A percentile compares a stretch with the other conserved stretches of the same genome.
phyloP scores from a whole-genome alignment of 2,113 vertebrate genomes.

The Oncorhynchus clarkii region DNA sequence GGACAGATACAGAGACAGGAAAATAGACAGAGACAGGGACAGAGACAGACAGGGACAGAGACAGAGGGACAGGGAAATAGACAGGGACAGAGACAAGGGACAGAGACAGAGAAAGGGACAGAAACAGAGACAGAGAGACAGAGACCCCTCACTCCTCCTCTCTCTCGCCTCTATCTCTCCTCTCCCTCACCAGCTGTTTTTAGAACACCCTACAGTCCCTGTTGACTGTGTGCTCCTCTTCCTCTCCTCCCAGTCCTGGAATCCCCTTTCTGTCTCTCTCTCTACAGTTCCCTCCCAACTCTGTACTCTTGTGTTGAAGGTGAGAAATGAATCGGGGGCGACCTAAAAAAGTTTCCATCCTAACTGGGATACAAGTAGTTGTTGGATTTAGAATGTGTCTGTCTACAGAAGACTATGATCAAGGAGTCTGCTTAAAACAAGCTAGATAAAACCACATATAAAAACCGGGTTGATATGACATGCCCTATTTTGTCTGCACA shows the following conservation, averaged over 20 bases:
- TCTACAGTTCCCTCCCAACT: constrained; percentile 1
- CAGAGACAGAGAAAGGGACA: too few species aligned
- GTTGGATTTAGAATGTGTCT: constrained; percentile 11
- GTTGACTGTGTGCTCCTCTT: constrained; percentile 5
- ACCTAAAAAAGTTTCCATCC: constrained; percentile 45
- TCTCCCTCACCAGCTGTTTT: constrained; percentile 31
- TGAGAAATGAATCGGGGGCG: constrained; percentile 36
- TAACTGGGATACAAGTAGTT: constrained; percentile 41
- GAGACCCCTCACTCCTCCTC: too few species aligned
- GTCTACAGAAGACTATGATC: neutral
- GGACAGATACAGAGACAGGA: neutral
- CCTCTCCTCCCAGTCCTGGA: neutral
- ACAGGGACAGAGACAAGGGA: too few species aligned
- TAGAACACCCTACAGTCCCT: constrained; percentile 33
- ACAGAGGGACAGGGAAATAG: too few species aligned
- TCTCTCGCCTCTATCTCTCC: neutral
- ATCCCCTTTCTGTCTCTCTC: neutral
- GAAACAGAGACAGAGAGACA: too few species aligned
- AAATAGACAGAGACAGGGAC: neutral
- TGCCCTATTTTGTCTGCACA: neutral
- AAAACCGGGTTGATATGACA: neutral
- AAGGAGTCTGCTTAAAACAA: neutral
- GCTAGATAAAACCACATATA: neutral
- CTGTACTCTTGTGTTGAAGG: constrained; percentile 26
- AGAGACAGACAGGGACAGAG: too few species aligned